These are phyloP conservation scores for Bungarus multicinctus DNA, from an alignment of 2,113 vertebrate species.

Conservation along the genomic window DNA sequence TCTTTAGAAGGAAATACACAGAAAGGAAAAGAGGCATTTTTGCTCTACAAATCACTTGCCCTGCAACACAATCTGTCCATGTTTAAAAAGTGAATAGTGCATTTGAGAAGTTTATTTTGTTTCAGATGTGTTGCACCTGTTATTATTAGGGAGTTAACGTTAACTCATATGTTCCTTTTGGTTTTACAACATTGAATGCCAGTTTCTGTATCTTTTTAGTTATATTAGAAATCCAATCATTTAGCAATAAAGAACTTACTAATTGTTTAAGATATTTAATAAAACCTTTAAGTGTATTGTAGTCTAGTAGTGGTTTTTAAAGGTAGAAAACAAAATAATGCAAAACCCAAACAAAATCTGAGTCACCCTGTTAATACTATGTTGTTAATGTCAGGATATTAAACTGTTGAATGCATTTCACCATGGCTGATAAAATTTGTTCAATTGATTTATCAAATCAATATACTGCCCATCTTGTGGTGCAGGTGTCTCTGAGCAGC, in stretches of 20 bases:
- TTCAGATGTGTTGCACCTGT: constrained; percentile 53
- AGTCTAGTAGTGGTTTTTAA: not conserved
- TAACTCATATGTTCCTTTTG: not conserved
- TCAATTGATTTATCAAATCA: not conserved
- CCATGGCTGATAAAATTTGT: not conserved
- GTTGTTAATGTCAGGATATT: not conserved
- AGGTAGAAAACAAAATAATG: not conserved
- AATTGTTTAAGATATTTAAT: constrained; percentile 9
- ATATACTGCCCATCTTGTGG: not conserved
- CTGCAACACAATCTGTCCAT: constrained; percentile 32
- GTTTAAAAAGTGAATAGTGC: constrained; percentile 20
- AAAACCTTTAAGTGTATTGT: not conserved
- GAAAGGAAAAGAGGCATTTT: not conserved
- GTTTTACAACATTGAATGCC: constrained; percentile 28
- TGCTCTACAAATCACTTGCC: constrained; percentile 7
- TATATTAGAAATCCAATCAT: not conserved
- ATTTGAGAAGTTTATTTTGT: constrained; percentile 19
- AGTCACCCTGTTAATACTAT: not conserved
- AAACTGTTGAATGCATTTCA: not conserved
- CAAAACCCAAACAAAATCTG: not conserved
- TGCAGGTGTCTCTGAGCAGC: not conserved
- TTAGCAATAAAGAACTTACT: not conserved
- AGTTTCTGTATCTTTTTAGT: not conserved
- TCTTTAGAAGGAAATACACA: constrained; percentile 11
- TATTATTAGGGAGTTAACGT: constrained; percentile 16